phyloP scores from a whole-genome alignment of 92 coral and sea anemone species.

The Hydrozoanthus gracilis region DNA sequence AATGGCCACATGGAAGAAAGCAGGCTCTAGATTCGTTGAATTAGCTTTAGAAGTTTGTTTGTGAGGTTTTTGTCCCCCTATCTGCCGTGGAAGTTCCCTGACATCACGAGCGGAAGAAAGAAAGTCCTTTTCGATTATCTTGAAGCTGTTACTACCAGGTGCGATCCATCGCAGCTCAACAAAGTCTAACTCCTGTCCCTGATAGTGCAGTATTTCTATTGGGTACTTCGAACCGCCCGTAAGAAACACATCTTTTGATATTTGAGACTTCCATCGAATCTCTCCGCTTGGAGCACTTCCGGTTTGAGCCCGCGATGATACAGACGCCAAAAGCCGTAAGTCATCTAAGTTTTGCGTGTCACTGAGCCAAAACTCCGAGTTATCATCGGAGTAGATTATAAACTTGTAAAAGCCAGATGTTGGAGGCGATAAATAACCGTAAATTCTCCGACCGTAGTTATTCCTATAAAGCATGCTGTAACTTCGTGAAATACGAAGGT shows the following conservation, averaged over 20 bases:
- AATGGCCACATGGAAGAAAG: slow-evolving; percentile 65
- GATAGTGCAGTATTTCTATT: slow-evolving; percentile 75
- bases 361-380: slow-evolving; percentile 82
- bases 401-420: slow-evolving; percentile 80
- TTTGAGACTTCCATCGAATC: slow-evolving; percentile 50
- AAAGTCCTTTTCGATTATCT: slow-evolving; percentile 45
- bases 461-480: slow-evolving; percentile 12
- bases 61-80: not conserved
- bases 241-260: slow-evolving; percentile 60
- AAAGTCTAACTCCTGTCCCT: slow-evolving; percentile 51
- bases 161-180: slow-evolving; percentile 77
- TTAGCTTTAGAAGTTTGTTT: not conserved
- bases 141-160: slow-evolving; percentile 68
- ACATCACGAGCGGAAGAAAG: slow-evolving; percentile 39
- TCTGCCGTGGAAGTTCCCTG: slow-evolving; percentile 16
- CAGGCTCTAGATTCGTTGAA: not conserved
- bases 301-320: slow-evolving; percentile 46
- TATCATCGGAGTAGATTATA: slow-evolving; percentile 70
- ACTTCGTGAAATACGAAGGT: slow-evolving; percentile 30
- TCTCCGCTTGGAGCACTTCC: slow-evolving; percentile 65
- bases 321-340: slow-evolving; percentile 53
- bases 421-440: slow-evolving; percentile 67
- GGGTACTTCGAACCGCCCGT: slow-evolving; percentile 52
- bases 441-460: slow-evolving; percentile 68
- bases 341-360: slow-evolving; percentile 23